Evolutionary conservation across 2,797 vertebrate species (phyloP), one percentile per base, ranked within the genome.

Genomic region (Halcyon leucocephala): DNA sequence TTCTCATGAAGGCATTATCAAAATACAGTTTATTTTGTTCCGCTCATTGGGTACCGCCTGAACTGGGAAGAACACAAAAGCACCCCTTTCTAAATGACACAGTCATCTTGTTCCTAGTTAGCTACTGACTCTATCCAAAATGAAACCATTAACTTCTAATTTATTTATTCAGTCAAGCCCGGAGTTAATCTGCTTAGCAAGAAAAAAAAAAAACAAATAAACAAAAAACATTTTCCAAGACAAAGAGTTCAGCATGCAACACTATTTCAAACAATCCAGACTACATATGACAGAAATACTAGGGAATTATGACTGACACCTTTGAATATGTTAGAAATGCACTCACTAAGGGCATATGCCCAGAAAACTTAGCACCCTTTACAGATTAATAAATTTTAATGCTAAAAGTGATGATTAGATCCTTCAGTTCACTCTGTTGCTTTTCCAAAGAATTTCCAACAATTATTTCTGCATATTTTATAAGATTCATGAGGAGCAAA

Each of bases 111-210:
- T 86, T 89, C 33, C 54, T 73, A 78, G 48, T 44, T 54, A 72
- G 14, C 44, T 73, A 29, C 8, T 71, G 62, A 67, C 26, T 70
- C 33, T 33, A 69, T 39, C 64, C 51, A 87, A 78, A 78, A 64
- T 29, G 25, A 93, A 94, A 67, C 58, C 44, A 74, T 83, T 85
- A 91, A 91, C 73, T 89, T 77, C 57, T 60, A 72, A 93, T 92
- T 90, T 78, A 67, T 79, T 74, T 85, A 70, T 67, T 91, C 86
- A 48, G 81, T 57, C 57, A 72, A 71, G 67, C 52, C 82, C 85
- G 42, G 41, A 85, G 26, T 54, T 91, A 70, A 82, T 81, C 83
- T 81, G 19, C 18, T 61, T 72, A 78, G 52, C 8, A 55, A 42
- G 12, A 2, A 11, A n/a, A 62, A 44, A 67, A 49, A 26, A 20